Evolutionary conservation across 2,113 vertebrate species (phyloP).

Genomic region (Perca schrenkii): DNA sequence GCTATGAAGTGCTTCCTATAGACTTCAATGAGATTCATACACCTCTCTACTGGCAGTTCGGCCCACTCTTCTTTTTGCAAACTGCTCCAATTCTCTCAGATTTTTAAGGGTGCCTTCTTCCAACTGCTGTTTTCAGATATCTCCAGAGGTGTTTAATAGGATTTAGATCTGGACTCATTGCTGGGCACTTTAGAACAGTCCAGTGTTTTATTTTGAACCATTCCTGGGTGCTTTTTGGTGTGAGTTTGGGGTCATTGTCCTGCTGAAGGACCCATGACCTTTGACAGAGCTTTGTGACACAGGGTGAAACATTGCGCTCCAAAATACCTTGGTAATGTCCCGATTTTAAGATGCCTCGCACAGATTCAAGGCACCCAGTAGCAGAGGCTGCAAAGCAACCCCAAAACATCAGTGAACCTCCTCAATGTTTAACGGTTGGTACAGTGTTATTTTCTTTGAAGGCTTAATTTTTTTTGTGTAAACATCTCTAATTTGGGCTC

Average conservation of each 20-base stretch:
- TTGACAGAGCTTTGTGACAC: neutral
- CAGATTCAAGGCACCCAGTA: neutral
- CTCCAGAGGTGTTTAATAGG: neutral
- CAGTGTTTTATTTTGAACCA: neutral
- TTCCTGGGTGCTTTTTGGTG: neutral
- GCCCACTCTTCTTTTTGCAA: neutral
- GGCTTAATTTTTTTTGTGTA: neutral
- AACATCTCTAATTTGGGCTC: neutral
- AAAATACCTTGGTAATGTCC: neutral
- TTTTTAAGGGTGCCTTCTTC: no score
- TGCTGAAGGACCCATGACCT: neutral
- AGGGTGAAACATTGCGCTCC: neutral
- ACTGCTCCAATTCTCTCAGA: neutral
- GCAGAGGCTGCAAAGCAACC: neutral
- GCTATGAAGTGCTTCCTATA: neutral
- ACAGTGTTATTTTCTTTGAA: neutral
- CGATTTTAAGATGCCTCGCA: neutral
- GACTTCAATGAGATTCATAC: neutral
- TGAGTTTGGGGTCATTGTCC: neutral
- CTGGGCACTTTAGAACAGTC: neutral
- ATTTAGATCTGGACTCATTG: neutral
- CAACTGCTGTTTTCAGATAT: neutral
- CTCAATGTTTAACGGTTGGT: neutral
- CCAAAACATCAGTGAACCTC: neutral
- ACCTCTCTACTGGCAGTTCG: no score